Evolutionary conservation across 2,888 invertebrate species (phyloP), one percentile per base, ranked within the genome.

Genomic region (Melanostoma mellinum): DNA sequence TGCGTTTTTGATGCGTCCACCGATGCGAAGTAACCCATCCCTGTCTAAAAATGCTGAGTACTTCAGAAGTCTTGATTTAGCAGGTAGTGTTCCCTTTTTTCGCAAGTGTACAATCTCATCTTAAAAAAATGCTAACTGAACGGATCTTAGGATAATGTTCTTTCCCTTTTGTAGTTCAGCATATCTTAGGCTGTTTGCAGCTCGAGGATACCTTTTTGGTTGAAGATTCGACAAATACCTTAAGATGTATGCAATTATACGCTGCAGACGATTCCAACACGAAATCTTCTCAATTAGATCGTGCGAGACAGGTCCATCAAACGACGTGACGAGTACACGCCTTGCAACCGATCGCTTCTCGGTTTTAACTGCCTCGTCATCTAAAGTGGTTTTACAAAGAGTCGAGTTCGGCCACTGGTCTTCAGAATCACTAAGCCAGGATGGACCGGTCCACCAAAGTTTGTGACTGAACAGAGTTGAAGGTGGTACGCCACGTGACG

Each of bases 401-500:
- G 30, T 32, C 2, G 38, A 63, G 32, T 3, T 40, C 3, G 68
- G 68, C 55, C 55, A 61, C 4, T 10, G 10, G 6, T 53, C n/a
- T 32, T 60, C 50, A 4, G 44, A 30, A 0, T n/a, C n/a, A 1
- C 63, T 55, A 1, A 63, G 20, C 46, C 38, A 52, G 1, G 40
- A 42, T 5, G 65, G 85, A 20, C 86, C 85, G n/a, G 61, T 42
- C 85, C 85, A 86, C 85, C 86, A 86, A 3, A 86, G 55, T 6
- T 38, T 6, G 20, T 75, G 79, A 38, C 63, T 9, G 6, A 72
- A 8, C 0, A 86, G 42, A 5, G 53, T 9, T 30, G 72, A 75
- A 30, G 80, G 80, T 2, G 77, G 2, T 3, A 86, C 48, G 6
- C 86, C 86, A 8, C 86, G 78, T 1, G 85, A 86, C 0, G 85